phyloP scores from a whole-genome alignment of 2,888 invertebrate species.

The Hedya salicella region DNA sequence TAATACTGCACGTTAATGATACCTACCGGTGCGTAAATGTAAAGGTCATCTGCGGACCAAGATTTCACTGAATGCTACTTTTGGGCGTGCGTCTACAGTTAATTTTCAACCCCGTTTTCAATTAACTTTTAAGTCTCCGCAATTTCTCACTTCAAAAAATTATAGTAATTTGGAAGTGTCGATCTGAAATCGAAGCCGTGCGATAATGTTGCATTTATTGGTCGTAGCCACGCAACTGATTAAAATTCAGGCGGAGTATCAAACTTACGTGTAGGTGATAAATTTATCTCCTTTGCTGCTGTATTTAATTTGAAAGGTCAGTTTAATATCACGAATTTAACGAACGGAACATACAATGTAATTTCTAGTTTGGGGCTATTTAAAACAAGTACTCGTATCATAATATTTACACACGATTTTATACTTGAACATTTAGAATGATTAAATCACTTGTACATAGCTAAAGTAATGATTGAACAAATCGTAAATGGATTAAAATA shows the following conservation, averaged over 20 bases:
- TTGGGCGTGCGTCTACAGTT: conserved; percentile 55
- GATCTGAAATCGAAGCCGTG: conserved; percentile 43
- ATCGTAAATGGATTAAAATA: conserved; percentile 41
- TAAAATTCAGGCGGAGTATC: conserved; percentile 15
- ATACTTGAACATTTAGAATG: neutral
- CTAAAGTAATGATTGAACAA: conserved; percentile 31
- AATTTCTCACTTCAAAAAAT: conserved; percentile 46
- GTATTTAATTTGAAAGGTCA: conserved; percentile 30
- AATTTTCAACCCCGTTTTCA: conserved; percentile 54
- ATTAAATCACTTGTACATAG: conserved; percentile 20
- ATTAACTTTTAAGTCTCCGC: conserved; percentile 49
- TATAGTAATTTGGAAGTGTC: conserved; percentile 41
- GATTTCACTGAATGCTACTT: conserved; percentile 65
- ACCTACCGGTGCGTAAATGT: conserved; percentile 28
- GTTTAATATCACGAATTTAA: conserved; percentile 13
- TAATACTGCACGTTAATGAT: conserved; percentile 26
- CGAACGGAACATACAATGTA: neutral
- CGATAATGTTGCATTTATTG: conserved; percentile 28
- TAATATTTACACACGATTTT: conserved; percentile 4
- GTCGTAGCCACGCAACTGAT: conserved; percentile 12
- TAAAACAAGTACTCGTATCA: neutral
- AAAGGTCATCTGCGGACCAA: conserved; percentile 59
- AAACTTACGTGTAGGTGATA: conserved; percentile 30
- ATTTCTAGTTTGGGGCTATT: neutral
- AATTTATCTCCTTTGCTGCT: conserved; percentile 10